Evolutionary conservation across 2,888 invertebrate species (phyloP).

Genomic region (Linyphia triangularis): DNA sequence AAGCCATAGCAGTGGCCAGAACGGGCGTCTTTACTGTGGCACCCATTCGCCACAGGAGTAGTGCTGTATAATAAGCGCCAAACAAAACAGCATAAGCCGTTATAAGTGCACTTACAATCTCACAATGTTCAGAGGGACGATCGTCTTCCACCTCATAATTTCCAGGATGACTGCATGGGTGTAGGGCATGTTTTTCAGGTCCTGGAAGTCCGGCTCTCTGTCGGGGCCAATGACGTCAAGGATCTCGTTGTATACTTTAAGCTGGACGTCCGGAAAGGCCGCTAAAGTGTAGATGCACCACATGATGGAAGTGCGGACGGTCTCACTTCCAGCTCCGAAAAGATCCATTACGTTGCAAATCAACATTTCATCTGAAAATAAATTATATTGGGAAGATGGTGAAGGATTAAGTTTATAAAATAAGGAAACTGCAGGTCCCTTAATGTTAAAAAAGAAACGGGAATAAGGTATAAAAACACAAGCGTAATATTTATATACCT

Average conservation of each 20-base stretch:
- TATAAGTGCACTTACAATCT: conserved; percentile 65
- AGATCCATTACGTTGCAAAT: conserved; percentile 58
- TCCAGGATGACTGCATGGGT: conserved; percentile 89
- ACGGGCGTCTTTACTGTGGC: no score
- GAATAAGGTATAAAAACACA: no score
- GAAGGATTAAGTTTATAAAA: no score
- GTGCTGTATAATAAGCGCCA: no score
- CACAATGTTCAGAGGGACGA: conserved; percentile 69
- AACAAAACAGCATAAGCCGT: no score
- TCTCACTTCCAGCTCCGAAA: conserved; percentile 75
- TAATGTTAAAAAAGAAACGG: no score
- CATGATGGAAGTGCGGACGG: conserved; percentile 68
- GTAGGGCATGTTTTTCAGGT: conserved; percentile 87
- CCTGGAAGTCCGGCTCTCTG: conserved; percentile 82
- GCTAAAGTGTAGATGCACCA: conserved; percentile 83
- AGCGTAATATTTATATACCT: no score
- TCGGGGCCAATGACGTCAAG: conserved; percentile 83
- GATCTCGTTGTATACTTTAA: conserved; percentile 83
- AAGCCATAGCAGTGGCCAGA: no score
- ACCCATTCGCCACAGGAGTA: no score
- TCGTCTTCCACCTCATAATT: conserved; percentile 86
- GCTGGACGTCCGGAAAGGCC: conserved; percentile 83
- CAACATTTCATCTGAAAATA: conserved; percentile 63
- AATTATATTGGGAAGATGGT: no score
- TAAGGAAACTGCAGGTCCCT: no score